Evolutionary conservation across 2,888 invertebrate species (phyloP), one percentile per base, ranked within the genome.

Genomic region (Phlogophora meticulosa): DNA sequence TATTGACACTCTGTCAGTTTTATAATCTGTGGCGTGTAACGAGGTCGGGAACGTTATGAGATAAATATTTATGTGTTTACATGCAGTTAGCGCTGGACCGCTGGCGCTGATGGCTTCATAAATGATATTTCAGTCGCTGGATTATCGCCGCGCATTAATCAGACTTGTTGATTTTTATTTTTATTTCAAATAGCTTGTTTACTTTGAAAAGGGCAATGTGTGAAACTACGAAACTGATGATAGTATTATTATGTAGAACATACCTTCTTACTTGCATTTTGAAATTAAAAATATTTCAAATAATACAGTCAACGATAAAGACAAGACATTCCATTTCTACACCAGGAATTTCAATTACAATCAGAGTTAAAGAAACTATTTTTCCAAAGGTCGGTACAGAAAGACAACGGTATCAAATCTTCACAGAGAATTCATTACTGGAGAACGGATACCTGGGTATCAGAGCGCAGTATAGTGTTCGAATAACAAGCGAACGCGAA

Each of bases 401-500:
- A 61, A 67, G 62, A 74, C 72, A 82, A 82, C 57, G 28, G 58
- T 82, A 81, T 76, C 73, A 76, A 76, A 76, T 81, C 34, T 72
- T 68, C 71, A 77, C 70, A 78, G 74, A 76, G 73, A 83, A 78
- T 63, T 71, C 69, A 72, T 70, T 72, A 72, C 69, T 79, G 76
- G 82, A 82, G 70, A 74, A 63, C 64, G 72, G 82, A 83, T 81
- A 88, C 85, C 87, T 87, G 87, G 87, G 88, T 89, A 88, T 89
- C 86, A 86, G 85, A 84, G 85, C 42, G 46, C 58, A 85, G 85
- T 88, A 88, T 88, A 87, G 88, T 90, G 88, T 90, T 88, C 90
- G 87, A 81, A 87, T 92, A 93, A 93, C 94, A 92, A 94, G 92
- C 91, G 87, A 80, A 79, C 85, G 88, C 85, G 90, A 92, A 93